These are phyloP conservation scores for Dermatemys mawii DNA, from an alignment of 2,113 vertebrate genomes.

Conservation along the genomic window DNA sequence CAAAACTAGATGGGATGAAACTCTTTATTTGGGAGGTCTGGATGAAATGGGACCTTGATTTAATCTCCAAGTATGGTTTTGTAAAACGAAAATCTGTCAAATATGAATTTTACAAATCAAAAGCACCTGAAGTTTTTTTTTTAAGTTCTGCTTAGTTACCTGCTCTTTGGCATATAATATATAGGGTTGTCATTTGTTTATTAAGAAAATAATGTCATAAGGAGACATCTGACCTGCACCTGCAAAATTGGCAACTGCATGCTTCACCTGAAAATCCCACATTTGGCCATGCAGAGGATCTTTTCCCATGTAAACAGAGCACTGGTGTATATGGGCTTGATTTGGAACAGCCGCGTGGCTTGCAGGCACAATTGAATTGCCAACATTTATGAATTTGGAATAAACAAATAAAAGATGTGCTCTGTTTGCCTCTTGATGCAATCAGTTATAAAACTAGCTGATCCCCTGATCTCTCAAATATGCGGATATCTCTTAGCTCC, in stretches of 20 bases:
- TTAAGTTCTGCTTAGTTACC: rapidly evolving
- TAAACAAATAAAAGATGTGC: background rate
- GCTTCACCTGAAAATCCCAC: background rate
- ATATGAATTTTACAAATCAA: background rate
- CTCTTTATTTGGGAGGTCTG: background rate
- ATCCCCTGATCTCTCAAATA: background rate
- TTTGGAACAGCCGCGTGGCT: background rate
- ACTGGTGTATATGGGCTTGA: background rate
- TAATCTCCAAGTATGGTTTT: background rate
- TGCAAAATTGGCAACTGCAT: background rate
- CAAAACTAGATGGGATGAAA: background rate
- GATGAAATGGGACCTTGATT: background rate
- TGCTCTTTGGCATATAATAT: background rate
- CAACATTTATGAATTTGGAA: background rate
- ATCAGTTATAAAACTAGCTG: background rate
- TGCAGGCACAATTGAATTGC: background rate
- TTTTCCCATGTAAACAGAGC: background rate
- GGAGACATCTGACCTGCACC: background rate
- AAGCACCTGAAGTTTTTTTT: background rate
- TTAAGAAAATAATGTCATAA: background rate
- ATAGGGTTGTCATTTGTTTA: background rate
- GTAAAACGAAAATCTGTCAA: rapidly evolving
- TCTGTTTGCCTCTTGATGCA: background rate
- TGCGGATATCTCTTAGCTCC: background rate
- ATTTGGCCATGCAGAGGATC: background rate